phyloP scores from a whole-genome alignment of 2,888 invertebrate genomes.

The Polymixis flavicincta region DNA sequence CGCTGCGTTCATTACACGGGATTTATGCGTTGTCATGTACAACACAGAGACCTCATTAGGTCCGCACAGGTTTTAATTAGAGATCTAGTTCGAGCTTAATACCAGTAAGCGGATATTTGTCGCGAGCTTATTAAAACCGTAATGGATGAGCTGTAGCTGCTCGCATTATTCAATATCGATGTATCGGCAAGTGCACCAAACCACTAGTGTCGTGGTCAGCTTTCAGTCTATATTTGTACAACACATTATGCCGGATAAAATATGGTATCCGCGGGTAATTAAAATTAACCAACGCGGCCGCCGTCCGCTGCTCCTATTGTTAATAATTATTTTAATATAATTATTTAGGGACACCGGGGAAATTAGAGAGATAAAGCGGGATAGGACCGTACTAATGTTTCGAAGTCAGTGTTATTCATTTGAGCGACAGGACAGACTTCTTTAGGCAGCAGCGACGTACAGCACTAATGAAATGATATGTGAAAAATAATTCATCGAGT shows the following conservation, averaged over 20 bases:
- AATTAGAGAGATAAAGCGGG: constrained; percentile 75
- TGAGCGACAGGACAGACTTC: constrained; percentile 57
- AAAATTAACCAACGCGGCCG: constrained; percentile 81
- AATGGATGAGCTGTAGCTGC: constrained; percentile 41
- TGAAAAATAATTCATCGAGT: constrained; percentile 79
- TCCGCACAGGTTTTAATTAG: constrained; percentile 86
- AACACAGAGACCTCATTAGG: constrained; percentile 85
- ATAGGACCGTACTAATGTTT: constrained; percentile 64
- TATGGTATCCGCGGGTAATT: constrained; percentile 84
- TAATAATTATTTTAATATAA: constrained; percentile 82
- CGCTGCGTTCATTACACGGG: constrained; percentile 86
- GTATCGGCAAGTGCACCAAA: constrained; percentile 61
- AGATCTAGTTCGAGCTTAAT: constrained; percentile 75
- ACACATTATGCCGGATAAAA: constrained; percentile 81
- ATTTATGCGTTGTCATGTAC: constrained; percentile 88
- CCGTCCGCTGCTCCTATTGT: constrained; percentile 74
- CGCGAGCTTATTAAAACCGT: constrained; percentile 46
- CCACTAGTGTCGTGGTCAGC: constrained; percentile 71
- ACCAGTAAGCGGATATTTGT: constrained; percentile 72
- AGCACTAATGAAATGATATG: constrained; percentile 74
- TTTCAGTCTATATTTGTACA: constrained; percentile 76
- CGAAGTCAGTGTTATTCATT: constrained; percentile 72
- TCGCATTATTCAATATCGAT: constrained; percentile 65
- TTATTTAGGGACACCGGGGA: constrained; percentile 80
- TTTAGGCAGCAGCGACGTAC: constrained; percentile 61